phyloP scores from a whole-genome alignment of 2,888 invertebrate species.

The Anticlea derivata region DNA sequence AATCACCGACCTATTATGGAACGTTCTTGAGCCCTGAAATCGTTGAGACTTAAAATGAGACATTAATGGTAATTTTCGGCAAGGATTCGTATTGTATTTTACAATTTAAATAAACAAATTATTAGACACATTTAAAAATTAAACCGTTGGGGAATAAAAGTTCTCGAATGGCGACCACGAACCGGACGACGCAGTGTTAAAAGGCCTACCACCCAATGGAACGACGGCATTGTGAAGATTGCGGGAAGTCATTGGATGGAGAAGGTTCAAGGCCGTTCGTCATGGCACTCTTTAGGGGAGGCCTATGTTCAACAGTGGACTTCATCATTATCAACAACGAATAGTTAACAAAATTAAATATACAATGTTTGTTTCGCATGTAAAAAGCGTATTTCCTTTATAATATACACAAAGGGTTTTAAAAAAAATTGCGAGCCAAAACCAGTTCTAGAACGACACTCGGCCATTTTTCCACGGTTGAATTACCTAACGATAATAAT shows the following conservation, averaged over 20 bases:
- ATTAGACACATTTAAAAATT: neutral
- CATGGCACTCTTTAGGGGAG: too few relatives aligned
- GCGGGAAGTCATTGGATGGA: too few relatives aligned
- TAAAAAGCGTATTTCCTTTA: conserved; percentile 2
- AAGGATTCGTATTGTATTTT: conserved; percentile 21
- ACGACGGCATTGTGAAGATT: too few relatives aligned
- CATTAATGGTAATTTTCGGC: conserved; percentile 37
- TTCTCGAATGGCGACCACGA: too few relatives aligned
- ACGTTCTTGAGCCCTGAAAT: conserved; percentile 38
- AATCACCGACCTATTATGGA: conserved; percentile 44
- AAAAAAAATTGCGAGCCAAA: conserved; percentile 27
- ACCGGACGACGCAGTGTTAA: too few relatives aligned
- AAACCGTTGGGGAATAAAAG: too few relatives aligned
- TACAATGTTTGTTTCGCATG: neutral
- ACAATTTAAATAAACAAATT: neutral
- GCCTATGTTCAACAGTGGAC: too few relatives aligned
- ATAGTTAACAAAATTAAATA: too few relatives aligned
- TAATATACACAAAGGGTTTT: conserved; percentile 1
- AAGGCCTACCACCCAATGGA: too few relatives aligned
- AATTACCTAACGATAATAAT: conserved; percentile 45
- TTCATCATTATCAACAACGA: too few relatives aligned
- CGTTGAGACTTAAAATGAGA: conserved; percentile 44
- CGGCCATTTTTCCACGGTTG: conserved; percentile 39
- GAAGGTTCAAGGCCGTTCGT: too few relatives aligned
- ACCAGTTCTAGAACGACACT: conserved; percentile 36